A percentile compares a stretch with the other conserved stretches of the same genome.
These are phyloP conservation scores for Aythya baeri DNA, from an alignment of 2,113 vertebrate genomes.

Conservation along the genomic window DNA sequence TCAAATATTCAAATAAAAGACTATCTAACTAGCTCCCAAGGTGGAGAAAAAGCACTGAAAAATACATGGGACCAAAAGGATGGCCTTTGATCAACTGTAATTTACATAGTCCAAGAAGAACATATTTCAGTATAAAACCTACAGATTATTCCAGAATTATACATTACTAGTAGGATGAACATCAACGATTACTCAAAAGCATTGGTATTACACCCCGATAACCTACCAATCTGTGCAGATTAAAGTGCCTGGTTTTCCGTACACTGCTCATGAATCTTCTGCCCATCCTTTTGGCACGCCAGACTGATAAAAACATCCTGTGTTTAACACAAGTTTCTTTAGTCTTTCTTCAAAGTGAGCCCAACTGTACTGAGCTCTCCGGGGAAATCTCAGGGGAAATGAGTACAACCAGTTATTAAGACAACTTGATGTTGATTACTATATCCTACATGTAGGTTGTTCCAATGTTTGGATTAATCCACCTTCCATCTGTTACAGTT, in stretches of 20 bases:
- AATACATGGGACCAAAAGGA: neutral
- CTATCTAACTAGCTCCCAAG: neutral
- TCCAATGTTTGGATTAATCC: slow-evolving; percentile 53
- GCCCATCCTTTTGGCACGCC: slow-evolving; percentile 85
- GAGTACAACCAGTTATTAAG: neutral
- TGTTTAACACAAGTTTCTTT: neutral
- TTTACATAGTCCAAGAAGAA: neutral
- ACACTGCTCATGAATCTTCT: slow-evolving; percentile 83
- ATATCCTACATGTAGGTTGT: neutral
- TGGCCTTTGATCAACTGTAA: neutral
- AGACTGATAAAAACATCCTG: slow-evolving; percentile 83
- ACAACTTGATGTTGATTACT: slow-evolving; percentile 9
- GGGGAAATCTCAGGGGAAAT: neutral
- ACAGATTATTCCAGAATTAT: neutral
- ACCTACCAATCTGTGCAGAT: slow-evolving; percentile 81
- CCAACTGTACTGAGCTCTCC: neutral
- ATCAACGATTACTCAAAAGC: neutral
- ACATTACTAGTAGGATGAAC: neutral
- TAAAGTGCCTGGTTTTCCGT: slow-evolving; percentile 80
- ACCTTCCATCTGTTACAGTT: slow-evolving; percentile 55
- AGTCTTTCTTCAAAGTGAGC: neutral
- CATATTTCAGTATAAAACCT: neutral
- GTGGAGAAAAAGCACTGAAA: neutral
- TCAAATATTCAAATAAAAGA: neutral
- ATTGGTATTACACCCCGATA: neutral